Percentiles rank a stretch among this genome's conserved stretches.
phyloP scores from a whole-genome alignment of 2,888 invertebrate genomes.

The Dorcus parallelipipedus region DNA sequence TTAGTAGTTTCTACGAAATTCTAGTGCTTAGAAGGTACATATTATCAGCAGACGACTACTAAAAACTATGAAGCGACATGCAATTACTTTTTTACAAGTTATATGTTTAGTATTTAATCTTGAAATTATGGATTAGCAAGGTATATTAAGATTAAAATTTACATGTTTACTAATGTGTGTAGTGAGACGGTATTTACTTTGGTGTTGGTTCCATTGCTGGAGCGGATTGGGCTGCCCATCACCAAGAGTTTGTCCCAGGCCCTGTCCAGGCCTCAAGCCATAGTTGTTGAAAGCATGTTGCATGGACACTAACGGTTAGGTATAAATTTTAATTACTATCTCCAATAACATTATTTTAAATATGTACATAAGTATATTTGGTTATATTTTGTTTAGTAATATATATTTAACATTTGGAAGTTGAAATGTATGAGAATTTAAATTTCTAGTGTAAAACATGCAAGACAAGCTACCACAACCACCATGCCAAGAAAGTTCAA shows the following conservation, averaged over 20 bases:
- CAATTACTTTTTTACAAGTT: slow-evolving; percentile 12
- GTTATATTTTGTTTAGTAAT: slow-evolving; percentile 13
- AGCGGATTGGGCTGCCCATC: slow-evolving; percentile 54
- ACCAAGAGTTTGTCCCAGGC: slow-evolving; percentile 55
- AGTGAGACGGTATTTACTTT: slow-evolving; percentile 46
- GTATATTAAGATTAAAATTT: slow-evolving; percentile 12
- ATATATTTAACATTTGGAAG: slow-evolving; percentile 9
- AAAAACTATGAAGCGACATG: slow-evolving; percentile 9
- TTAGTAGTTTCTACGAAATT: slow-evolving; percentile 8
- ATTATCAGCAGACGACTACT: slow-evolving; percentile 11
- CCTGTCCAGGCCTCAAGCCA: slow-evolving; percentile 49
- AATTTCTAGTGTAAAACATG: slow-evolving; percentile 8
- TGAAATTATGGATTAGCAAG: slow-evolving; percentile 17
- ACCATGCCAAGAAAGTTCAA: slow-evolving; percentile 35
- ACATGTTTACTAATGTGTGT: slow-evolving; percentile 12
- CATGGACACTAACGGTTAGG: slow-evolving; percentile 50
- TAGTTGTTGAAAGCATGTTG: slow-evolving; percentile 58
- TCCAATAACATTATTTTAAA: slow-evolving; percentile 11
- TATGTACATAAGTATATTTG: slow-evolving; percentile 12
- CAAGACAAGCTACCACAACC: slow-evolving; percentile 23
- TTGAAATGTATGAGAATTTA: too few relatives aligned
- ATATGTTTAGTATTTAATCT: slow-evolving; percentile 16
- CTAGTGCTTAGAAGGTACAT: slow-evolving; percentile 9
- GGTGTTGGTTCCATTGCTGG: slow-evolving; percentile 47
- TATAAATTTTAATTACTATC: slow-evolving; percentile 19